Percentiles rank a stretch among this genome's conserved stretches.
phyloP scores from a whole-genome alignment of 2,888 invertebrate genomes.

The Marronus borbonicus region DNA sequence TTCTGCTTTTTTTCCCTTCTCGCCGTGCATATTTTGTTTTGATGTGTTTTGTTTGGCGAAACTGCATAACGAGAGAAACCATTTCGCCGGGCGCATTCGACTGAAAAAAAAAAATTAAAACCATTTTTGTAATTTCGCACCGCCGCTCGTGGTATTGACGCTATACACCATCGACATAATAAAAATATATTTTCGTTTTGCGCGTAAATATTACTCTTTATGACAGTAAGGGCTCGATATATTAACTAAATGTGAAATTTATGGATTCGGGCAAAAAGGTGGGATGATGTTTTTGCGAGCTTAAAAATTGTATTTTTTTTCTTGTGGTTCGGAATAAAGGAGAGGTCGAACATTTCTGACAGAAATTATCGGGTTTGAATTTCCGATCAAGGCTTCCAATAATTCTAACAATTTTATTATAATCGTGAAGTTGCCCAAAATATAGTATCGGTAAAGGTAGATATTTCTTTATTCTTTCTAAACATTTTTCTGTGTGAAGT shows the following conservation, averaged over 20 bases:
- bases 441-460: no score
- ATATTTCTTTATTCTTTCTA: no score
- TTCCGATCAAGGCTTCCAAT: no score
- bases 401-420: no score
- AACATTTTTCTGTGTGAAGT: no score
- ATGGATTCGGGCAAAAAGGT: slow-evolving; percentile 2
- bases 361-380: no score
- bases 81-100: slow-evolving; percentile 23
- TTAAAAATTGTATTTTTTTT: no score
- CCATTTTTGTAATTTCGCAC: slow-evolving; percentile 17
- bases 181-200: slow-evolving; percentile 13
- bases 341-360: no score
- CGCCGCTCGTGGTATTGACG: background rate
- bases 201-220: slow-evolving; percentile 17
- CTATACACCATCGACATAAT: slow-evolving; percentile 16
- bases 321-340: no score
- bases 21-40: slow-evolving; percentile 30
- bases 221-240: slow-evolving; percentile 11
- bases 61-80: slow-evolving; percentile 40
- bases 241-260: slow-evolving; percentile 10
- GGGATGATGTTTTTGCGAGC: background rate
- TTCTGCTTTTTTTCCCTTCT: slow-evolving; percentile 17
- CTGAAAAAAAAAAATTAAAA: slow-evolving; percentile 28
- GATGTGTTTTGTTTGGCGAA: slow-evolving; percentile 35
- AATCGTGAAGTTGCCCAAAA: no score